Evolutionary conservation across 2,797 vertebrate species (phyloP).

Genomic region (Echeneis naucrates): DNA sequence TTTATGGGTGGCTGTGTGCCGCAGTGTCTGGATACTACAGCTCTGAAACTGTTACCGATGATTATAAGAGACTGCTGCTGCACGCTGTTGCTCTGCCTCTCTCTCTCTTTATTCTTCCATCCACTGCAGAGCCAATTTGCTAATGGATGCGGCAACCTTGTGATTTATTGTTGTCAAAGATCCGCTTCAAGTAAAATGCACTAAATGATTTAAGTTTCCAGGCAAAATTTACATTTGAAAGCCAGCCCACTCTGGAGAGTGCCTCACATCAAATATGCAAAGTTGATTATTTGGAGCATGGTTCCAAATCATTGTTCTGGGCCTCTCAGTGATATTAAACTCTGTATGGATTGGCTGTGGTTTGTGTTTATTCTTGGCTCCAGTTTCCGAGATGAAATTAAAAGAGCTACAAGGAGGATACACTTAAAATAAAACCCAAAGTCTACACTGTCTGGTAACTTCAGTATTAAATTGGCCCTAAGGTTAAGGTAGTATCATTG

Average conservation of each 20-base stretch:
- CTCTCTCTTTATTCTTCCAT: constrained; percentile 65
- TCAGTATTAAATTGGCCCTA: constrained; percentile 58
- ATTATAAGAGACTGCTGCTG: constrained; percentile 70
- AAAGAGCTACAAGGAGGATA: constrained; percentile 57
- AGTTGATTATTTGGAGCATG: constrained; percentile 80
- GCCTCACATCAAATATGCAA: constrained; percentile 80
- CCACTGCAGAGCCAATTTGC: constrained; percentile 81
- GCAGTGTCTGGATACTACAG: constrained; percentile 71
- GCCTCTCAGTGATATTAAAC: constrained; percentile 78
- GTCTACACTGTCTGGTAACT: constrained; percentile 42
- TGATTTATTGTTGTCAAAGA: constrained; percentile 84
- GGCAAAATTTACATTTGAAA: constrained; percentile 84
- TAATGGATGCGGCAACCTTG: constrained; percentile 85
- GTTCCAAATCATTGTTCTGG: constrained; percentile 78
- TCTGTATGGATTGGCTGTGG: constrained; percentile 65
- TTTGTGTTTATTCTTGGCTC: constrained; percentile 63
- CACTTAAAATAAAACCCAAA: constrained; percentile 45
- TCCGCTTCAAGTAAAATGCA: constrained; percentile 78
- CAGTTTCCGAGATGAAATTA: constrained; percentile 63
- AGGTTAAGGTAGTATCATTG: constrained; percentile 56
- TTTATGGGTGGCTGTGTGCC: constrained; percentile 72
- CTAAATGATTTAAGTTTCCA: constrained; percentile 83
- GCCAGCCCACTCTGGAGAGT: constrained; percentile 72
- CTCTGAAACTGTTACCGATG: constrained; percentile 71
- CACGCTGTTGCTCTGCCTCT: constrained; percentile 41